Conservation (phyloP, 2,113 vertebrate species). For the Nyctereutes procyonoides region DNA sequence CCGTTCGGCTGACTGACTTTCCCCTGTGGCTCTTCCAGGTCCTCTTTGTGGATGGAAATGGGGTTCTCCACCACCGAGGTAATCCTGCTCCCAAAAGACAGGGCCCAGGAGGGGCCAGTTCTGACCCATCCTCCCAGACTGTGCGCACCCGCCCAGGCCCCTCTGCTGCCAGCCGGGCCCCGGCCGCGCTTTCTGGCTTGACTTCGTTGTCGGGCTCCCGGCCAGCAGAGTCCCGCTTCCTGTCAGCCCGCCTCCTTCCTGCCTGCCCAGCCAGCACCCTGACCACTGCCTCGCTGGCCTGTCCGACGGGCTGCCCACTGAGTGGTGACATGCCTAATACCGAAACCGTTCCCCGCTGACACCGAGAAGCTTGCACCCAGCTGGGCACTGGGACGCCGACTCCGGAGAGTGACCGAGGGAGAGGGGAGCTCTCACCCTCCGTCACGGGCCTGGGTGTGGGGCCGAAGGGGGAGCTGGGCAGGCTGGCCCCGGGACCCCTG, state of each 20-base stretch:
- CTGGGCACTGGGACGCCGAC: neutral
- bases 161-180: neutral
- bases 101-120: neutral
- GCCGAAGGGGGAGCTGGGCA: neutral
- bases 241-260: neutral
- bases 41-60: conserved; percentile 96
- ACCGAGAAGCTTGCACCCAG: neutral
- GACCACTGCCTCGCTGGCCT: neutral
- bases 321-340: neutral
- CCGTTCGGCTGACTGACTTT: neutral
- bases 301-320: too few relatives aligned
- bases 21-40: conserved; percentile 87
- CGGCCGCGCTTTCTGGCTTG: rapidly evolving
- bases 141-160: rapidly evolving
- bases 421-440: neutral
- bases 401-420: neutral
- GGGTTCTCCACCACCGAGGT: conserved; percentile 96
- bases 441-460: rapidly evolving
- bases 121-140: rapidly evolving
- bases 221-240: neutral
- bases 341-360: rapidly evolving
- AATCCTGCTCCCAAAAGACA: conserved; percentile 3
- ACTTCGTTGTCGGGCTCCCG: neutral
- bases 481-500: neutral
- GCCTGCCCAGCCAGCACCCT: too few relatives aligned